Conservation (phyloP, 2,797 vertebrate species). For the Knipowitschia caucasica region DNA sequence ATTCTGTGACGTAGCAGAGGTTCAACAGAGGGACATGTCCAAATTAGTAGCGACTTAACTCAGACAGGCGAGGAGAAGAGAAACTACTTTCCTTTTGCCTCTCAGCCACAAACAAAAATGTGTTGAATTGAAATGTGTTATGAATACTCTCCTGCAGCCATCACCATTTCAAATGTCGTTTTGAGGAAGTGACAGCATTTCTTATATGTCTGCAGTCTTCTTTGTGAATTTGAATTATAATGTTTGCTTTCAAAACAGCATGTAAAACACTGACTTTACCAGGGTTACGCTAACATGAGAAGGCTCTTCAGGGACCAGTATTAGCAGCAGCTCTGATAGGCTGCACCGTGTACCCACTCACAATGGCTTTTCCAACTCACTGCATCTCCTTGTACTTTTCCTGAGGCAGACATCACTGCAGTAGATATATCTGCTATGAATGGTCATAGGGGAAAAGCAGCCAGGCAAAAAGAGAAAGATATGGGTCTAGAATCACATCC, state of each 20-base stretch:
- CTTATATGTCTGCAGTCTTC: not conserved
- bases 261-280: not conserved
- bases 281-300: constrained; percentile 11
- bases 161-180: not conserved
- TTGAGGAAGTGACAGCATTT: not conserved
- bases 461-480: constrained; percentile 27
- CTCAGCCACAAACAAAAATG: no score
- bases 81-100: not conserved
- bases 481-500: constrained; percentile 17
- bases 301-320: constrained; percentile 15
- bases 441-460: constrained; percentile 28
- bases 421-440: constrained; percentile 21
- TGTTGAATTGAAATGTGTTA: no score
- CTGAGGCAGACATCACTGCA: constrained; percentile 18
- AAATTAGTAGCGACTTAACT: no score
- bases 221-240: constrained; percentile 13
- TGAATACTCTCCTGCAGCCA: not conserved
- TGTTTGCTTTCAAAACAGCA: no score
- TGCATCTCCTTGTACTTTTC: constrained; percentile 33
- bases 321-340: constrained; percentile 10
- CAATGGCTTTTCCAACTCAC: constrained; percentile 22
- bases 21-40: no score
- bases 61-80: no score
- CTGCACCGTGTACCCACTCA: constrained; percentile 17
- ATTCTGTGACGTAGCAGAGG: no score